These are phyloP conservation scores for Meteorus sp. DNA, from an alignment of 1,140 invertebrate species.

Conservation along the genomic window DNA sequence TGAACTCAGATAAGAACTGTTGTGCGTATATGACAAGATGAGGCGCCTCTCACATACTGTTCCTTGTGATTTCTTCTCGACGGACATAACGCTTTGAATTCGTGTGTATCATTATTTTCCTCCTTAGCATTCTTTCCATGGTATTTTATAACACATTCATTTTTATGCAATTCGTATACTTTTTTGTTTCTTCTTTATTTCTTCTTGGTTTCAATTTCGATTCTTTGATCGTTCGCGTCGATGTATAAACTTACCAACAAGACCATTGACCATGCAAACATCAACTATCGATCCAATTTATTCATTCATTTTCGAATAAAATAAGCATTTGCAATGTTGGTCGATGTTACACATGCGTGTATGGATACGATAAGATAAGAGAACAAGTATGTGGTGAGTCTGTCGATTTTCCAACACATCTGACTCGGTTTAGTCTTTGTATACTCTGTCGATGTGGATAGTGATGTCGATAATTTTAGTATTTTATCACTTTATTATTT, in stretches of 20 bases:
- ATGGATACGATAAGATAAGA: constrained; percentile 55
- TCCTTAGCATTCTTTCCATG: too few species aligned
- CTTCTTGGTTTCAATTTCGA: not conserved
- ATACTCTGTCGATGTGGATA: too few species aligned
- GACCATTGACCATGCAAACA: too few species aligned
- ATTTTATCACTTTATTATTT: too few species aligned
- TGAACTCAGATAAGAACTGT: constrained; percentile 47
- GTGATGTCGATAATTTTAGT: too few species aligned
- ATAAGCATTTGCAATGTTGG: constrained; percentile 43
- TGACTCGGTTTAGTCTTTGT: too few species aligned
- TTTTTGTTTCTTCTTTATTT: not conserved
- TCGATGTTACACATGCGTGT: constrained; percentile 45
- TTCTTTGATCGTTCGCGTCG: too few species aligned
- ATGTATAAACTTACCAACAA: not conserved
- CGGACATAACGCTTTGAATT: not conserved
- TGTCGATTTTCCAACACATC: too few species aligned
- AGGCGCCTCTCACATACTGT: too few species aligned
- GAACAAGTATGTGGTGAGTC: constrained; percentile 46
- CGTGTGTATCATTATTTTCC: too few species aligned
- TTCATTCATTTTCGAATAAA: constrained; percentile 60
- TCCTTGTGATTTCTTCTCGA: constrained; percentile 8
- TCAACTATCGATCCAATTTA: constrained; percentile 53
- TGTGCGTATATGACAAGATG: constrained; percentile 48
- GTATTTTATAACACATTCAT: too few species aligned
- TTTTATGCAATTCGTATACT: too few species aligned